These are phyloP conservation scores for Pangasius macronema DNA, from an alignment of 2,797 vertebrate genomes.

Conservation along the genomic window DNA sequence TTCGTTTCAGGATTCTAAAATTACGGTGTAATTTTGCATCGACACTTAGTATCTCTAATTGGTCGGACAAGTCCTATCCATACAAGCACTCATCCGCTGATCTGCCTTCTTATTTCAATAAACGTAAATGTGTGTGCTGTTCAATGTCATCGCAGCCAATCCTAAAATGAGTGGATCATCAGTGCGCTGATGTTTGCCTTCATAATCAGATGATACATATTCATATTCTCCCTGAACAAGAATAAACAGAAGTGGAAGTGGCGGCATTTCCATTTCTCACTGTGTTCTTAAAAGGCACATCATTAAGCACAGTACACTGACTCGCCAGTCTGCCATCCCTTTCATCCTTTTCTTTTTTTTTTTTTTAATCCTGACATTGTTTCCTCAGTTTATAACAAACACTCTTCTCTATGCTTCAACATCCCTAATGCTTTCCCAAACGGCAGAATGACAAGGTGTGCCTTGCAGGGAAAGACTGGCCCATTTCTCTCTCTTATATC, in stretches of 20 bases:
- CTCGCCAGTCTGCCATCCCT: slow-evolving; percentile 33
- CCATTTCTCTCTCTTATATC: slow-evolving; percentile 48
- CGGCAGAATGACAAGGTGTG: slow-evolving; percentile 48
- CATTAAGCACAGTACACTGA: slow-evolving; percentile 20
- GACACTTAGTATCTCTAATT: too few species aligned
- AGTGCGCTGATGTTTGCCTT: slow-evolving; percentile 34
- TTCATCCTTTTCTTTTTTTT: slow-evolving; percentile 22
- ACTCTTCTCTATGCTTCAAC: slow-evolving; percentile 32
- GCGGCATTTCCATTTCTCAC: slow-evolving; percentile 43
- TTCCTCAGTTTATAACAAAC: slow-evolving; percentile 49
- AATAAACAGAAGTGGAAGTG: slow-evolving; percentile 41
- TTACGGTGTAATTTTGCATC: too few species aligned
- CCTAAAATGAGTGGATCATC: slow-evolving; percentile 38
- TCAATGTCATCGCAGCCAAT: slow-evolving; percentile 11
- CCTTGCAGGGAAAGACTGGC: slow-evolving; percentile 50
- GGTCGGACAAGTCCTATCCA: too few species aligned
- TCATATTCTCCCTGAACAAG: slow-evolving; percentile 37
- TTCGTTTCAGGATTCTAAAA: too few species aligned
- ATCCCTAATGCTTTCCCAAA: slow-evolving; percentile 42
- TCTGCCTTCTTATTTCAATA: slow-evolving; percentile 19
- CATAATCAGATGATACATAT: slow-evolving; percentile 48
- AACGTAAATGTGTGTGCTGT: slow-evolving; percentile 19
- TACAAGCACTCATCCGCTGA: slow-evolving; percentile 30
- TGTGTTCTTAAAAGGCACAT: slow-evolving; percentile 40
- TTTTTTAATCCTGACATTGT: slow-evolving; percentile 18